Evolutionary conservation across 2,113 vertebrate genomes (phyloP).

Genomic region (Lates calcarifer): DNA sequence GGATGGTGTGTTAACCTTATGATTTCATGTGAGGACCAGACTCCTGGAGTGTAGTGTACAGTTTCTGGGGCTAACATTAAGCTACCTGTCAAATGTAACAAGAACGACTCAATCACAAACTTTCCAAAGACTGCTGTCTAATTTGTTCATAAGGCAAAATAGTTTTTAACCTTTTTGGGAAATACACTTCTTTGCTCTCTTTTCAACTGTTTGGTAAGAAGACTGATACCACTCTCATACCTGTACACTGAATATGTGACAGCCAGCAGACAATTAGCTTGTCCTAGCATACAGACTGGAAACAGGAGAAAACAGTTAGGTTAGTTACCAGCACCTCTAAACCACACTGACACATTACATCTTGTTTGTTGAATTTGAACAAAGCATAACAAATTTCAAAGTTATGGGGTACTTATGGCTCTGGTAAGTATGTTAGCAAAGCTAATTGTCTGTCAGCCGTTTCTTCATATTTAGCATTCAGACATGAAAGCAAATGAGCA

Average conservation of each 20-base stretch:
- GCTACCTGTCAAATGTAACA: too few species aligned
- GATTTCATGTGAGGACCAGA: neutral
- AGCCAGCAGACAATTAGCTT: neutral
- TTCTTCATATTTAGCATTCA: neutral
- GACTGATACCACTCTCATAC: neutral
- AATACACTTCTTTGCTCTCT: neutral
- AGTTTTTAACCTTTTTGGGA: neutral
- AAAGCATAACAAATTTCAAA: neutral
- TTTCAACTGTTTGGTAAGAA: neutral
- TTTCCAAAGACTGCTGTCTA: neutral
- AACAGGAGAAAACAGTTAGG: neutral
- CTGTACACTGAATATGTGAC: neutral
- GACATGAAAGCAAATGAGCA: neutral
- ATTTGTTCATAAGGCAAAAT: neutral
- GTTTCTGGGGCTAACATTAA: too few species aligned
- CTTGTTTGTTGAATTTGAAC: neutral
- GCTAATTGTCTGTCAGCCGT: neutral
- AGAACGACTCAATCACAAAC: too few species aligned
- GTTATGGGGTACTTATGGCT: neutral
- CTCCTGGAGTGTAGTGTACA: too few species aligned
- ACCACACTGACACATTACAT: neutral
- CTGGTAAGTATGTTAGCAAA: neutral
- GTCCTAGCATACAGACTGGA: neutral
- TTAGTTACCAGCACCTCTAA: neutral
- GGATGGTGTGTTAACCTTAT: neutral